Evolutionary conservation across 1,140 invertebrate species (phyloP).

Genomic region (Scaptodrosophila lebanonensis): DNA sequence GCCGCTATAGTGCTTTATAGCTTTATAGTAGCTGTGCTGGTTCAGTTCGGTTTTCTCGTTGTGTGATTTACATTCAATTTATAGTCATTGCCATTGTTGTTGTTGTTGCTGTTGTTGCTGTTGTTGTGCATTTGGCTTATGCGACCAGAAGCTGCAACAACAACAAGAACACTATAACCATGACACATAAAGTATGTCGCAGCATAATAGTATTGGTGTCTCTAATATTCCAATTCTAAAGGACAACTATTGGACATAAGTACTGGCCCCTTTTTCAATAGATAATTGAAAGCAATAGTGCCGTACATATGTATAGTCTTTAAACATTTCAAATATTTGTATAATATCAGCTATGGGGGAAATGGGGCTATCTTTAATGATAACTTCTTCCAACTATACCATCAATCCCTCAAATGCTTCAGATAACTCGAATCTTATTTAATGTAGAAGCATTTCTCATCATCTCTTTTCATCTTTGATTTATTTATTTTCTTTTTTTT

Average conservation of each 20-base stretch:
- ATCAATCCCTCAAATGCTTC: not conserved
- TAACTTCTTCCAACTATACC: not conserved
- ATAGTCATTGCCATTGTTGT: slow-evolving; percentile 33
- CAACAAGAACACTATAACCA: too few species aligned
- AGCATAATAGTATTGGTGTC: too few species aligned
- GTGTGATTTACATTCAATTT: slow-evolving; percentile 44
- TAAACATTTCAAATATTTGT: too few species aligned
- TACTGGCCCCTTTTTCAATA: too few species aligned
- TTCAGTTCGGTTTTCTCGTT: slow-evolving; percentile 46
- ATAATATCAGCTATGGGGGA: too few species aligned
- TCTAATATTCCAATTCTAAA: too few species aligned
- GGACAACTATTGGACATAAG: too few species aligned
- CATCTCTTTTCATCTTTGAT: slow-evolving; percentile 7
- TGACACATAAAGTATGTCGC: too few species aligned
- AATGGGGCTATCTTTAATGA: too few species aligned
- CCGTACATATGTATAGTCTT: too few species aligned
- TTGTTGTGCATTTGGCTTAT: not conserved
- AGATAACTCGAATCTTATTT: not conserved
- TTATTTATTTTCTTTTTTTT: slow-evolving; percentile 9
- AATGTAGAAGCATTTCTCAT: slow-evolving; percentile 10
- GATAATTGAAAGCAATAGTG: too few species aligned
- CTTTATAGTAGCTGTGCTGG: slow-evolving; percentile 19
- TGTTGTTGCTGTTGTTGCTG: slow-evolving; percentile 34
- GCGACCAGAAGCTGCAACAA: too few species aligned
- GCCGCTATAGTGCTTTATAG: not conserved